These are phyloP conservation scores for Nyctibius bracteatus DNA, from an alignment of 2,113 vertebrate genomes.

Conservation along the genomic window DNA sequence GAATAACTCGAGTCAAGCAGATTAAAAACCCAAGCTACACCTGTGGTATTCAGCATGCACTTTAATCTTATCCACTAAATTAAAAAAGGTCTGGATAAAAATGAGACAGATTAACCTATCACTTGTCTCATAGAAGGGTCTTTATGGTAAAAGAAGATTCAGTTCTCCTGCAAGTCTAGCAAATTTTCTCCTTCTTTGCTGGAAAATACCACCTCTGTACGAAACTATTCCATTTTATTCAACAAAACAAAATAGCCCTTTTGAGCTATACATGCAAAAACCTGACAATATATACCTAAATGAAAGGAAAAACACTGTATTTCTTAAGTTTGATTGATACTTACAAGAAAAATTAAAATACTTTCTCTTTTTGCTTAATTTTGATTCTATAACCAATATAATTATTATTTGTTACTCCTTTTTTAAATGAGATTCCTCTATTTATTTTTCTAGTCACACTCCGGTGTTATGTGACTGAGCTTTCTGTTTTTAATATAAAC, in stretches of 20 bases:
- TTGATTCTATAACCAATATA: not conserved
- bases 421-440: not conserved
- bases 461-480: not conserved
- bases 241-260: not conserved
- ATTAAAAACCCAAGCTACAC: constrained; percentile 29
- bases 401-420: not conserved
- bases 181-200: not conserved
- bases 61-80: constrained; percentile 45
- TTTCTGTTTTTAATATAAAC: constrained; percentile 8
- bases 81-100: constrained; percentile 22
- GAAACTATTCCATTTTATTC: not conserved
- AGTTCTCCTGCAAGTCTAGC: not conserved
- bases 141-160: not conserved
- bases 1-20: constrained; percentile 36
- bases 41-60: not conserved
- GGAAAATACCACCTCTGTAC: not conserved
- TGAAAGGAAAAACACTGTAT: not conserved
- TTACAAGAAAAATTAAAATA: not conserved
- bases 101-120: constrained; percentile 28
- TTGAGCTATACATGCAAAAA: not conserved
- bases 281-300: not conserved
- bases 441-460: not conserved
- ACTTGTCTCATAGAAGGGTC: not conserved
- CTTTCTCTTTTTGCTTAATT: not conserved
- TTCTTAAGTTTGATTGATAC: not conserved